Evolutionary conservation across 2,797 vertebrate genomes (phyloP).

Genomic region (Macropus fuliginosus): DNA sequence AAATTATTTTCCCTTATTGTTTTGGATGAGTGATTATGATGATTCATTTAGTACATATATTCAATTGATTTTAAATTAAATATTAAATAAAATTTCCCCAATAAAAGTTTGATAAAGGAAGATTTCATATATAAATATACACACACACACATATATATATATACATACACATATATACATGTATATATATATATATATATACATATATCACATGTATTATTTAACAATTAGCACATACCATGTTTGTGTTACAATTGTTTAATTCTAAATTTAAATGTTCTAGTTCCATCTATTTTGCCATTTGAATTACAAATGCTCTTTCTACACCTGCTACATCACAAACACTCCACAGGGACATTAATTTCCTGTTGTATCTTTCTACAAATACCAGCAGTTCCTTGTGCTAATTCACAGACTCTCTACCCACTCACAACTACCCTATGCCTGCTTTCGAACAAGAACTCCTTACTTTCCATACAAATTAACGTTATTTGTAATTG

Average conservation of each 20-base stretch:
- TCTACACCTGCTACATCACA: constrained; percentile 21
- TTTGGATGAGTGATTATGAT: not conserved
- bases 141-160: too few relatives aligned
- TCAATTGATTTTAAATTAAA: not conserved
- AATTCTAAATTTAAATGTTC: not conserved
- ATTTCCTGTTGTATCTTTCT: constrained; percentile 14
- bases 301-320: not conserved
- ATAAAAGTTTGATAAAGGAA: too few relatives aligned
- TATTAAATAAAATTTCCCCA: not conserved
- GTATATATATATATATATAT: too few relatives aligned
- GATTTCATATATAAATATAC: too few relatives aligned
- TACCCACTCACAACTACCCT: not conserved
- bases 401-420: not conserved
- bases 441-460: not conserved
- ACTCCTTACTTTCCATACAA: not conserved
- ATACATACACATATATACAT: too few relatives aligned
- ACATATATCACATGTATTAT: not conserved
- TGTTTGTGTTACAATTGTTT: not conserved
- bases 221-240: not conserved
- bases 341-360: not conserved
- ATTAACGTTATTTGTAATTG: not conserved
- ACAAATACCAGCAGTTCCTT: not conserved
- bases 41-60: not conserved
- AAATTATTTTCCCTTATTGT: not conserved
- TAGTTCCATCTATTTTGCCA: not conserved